These are phyloP conservation scores for Salvelinus fontinalis DNA, from an alignment of 2,113 vertebrate species.

Conservation along the genomic window DNA sequence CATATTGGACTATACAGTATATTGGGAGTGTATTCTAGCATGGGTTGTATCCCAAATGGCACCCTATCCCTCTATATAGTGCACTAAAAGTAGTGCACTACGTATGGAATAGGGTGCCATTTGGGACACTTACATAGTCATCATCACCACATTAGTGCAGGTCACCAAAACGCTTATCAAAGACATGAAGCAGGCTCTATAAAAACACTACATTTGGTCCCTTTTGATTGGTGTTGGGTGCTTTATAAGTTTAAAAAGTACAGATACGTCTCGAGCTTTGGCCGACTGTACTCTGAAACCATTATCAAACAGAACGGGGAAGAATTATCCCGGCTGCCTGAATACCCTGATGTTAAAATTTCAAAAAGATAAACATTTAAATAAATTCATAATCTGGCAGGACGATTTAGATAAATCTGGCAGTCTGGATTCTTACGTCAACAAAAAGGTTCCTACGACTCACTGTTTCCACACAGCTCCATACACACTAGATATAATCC, in stretches of 20 bases:
- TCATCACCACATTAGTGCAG: background rate
- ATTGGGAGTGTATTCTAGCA: background rate
- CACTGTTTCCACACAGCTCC: background rate
- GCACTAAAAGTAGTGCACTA: background rate
- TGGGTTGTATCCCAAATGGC: too few species aligned
- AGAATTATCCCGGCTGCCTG: slow-evolving; percentile 1
- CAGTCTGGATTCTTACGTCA: slow-evolving; percentile 8
- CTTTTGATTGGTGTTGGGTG: slow-evolving; percentile 33
- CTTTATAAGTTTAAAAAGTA: slow-evolving; percentile 18
- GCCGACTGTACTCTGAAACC: slow-evolving; percentile 23
- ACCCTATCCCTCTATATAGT: background rate
- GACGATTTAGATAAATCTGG: background rate
- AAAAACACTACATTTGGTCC: slow-evolving; percentile 55
- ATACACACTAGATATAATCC: background rate
- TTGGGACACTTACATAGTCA: background rate
- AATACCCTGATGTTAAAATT: slow-evolving; percentile 13
- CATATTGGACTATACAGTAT: background rate
- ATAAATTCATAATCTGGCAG: background rate
- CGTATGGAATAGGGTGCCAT: background rate
- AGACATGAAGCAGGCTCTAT: slow-evolving; percentile 32
- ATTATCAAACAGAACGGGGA: slow-evolving; percentile 27
- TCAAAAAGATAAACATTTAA: slow-evolving; percentile 7
- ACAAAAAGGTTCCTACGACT: slow-evolving; percentile 12
- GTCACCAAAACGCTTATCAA: slow-evolving; percentile 37
- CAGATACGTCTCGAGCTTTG: slow-evolving; percentile 33